Conservation (phyloP, 2,113 vertebrate species). For the Saguinus imperator region DNA sequence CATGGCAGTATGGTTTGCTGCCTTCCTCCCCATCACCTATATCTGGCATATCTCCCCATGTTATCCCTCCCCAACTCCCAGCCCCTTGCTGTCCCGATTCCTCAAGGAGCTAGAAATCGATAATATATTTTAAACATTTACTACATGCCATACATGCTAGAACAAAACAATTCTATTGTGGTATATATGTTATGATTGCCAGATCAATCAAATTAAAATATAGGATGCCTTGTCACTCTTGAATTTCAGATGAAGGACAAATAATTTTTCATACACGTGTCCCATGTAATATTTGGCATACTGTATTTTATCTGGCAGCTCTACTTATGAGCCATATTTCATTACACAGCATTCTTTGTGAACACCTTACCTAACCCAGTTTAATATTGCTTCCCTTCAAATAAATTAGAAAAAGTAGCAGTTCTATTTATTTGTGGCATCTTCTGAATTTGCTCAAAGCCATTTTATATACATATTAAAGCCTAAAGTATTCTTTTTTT, state of each 20-base stretch:
- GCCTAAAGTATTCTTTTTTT: background rate
- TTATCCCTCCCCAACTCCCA: no score
- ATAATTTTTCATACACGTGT: background rate
- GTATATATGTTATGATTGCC: background rate
- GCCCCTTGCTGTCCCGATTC: no score
- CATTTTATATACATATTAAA: background rate
- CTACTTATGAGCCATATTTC: background rate
- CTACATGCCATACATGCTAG: background rate
- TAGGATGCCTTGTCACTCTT: background rate
- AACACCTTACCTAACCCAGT: background rate
- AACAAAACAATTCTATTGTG: background rate
- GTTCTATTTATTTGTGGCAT: background rate
- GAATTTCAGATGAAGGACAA: background rate
- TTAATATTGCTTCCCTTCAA: background rate
- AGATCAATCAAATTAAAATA: background rate
- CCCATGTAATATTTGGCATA: background rate
- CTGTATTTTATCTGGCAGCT: background rate
- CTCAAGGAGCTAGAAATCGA: background rate
- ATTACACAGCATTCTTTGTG: background rate
- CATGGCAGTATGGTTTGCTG: no score
- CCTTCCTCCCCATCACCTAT: no score
- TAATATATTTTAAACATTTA: background rate
- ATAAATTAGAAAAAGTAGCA: background rate
- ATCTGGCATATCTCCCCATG: no score
- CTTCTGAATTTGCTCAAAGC: constrained; percentile 26